A percentile compares a stretch with the other conserved stretches of the same genome.
phyloP scores from a whole-genome alignment of 2,113 vertebrate species.

The Lagopus muta region DNA sequence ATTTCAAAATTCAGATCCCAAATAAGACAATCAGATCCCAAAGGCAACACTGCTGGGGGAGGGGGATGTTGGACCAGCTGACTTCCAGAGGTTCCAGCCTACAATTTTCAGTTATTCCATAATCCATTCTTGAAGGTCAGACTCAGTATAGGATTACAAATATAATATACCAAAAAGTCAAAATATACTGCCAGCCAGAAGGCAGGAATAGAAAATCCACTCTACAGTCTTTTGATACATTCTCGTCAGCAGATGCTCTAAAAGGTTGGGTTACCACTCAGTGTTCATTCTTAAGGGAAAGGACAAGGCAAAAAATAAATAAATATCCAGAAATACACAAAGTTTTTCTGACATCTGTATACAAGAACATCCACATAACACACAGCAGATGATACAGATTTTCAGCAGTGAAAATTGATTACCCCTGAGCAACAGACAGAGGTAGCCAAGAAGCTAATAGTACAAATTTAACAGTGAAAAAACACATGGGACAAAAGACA shows the following conservation, averaged over 20 bases:
- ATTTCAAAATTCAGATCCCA: background rate
- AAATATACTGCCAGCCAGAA: constrained; percentile 20
- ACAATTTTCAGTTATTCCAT: constrained; percentile 38
- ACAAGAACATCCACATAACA: background rate
- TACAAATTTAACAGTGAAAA: background rate
- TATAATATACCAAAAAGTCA: constrained; percentile 25
- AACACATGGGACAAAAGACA: background rate
- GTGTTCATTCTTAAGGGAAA: background rate
- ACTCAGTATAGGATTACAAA: constrained; percentile 21
- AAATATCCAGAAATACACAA: background rate
- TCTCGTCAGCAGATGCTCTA: constrained; percentile 4
- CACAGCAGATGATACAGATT: background rate
- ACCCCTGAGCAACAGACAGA: background rate
- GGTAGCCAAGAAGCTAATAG: background rate
- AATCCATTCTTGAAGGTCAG: constrained; percentile 55
- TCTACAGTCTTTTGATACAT: background rate
- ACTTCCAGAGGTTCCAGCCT: background rate
- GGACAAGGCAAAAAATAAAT: accelerated
- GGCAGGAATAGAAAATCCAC: constrained; percentile 21
- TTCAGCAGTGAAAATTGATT: background rate
- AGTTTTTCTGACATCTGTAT: background rate
- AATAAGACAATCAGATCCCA: background rate
- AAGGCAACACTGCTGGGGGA: background rate
- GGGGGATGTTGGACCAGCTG: background rate
- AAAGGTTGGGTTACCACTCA: background rate